A percentile compares a stretch with the other conserved stretches of the same genome.
These are phyloP conservation scores for Natator depressus DNA, from an alignment of 2,113 vertebrate genomes.

Conservation along the genomic window DNA sequence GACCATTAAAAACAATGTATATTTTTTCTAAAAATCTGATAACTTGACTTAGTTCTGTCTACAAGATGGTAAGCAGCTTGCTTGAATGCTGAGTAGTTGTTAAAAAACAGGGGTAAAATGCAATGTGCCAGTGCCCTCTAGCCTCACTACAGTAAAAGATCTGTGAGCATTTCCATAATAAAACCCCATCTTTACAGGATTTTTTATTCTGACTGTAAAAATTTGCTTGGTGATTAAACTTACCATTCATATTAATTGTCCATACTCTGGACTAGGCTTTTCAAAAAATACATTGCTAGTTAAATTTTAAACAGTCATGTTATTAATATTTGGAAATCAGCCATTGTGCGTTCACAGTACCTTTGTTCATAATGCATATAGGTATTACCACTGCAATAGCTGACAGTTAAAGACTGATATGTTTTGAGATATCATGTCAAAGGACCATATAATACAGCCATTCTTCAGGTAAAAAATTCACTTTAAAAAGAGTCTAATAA, in stretches of 20 bases:
- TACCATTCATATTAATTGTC: not conserved
- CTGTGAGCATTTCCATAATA: not conserved
- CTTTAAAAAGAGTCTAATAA: not conserved
- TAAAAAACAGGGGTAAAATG: not conserved
- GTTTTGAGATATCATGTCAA: not conserved
- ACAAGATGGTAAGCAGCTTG: accelerated
- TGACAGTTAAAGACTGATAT: not conserved
- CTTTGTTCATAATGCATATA: not conserved
- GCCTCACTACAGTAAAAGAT: not conserved
- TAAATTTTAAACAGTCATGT: not conserved
- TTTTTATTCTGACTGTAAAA: not conserved
- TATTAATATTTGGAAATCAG: not conserved
- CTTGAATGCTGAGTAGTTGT: not conserved
- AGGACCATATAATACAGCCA: not conserved
- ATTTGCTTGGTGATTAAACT: not conserved
- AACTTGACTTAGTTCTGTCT: accelerated
- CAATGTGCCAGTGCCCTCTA: not conserved
- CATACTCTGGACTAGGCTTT: not conserved
- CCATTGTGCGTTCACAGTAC: not conserved
- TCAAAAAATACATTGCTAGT: accelerated
- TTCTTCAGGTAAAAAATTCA: not conserved
- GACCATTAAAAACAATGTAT: not conserved
- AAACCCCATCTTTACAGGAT: not conserved
- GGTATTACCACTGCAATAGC: not conserved
- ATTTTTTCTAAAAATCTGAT: not conserved